phyloP scores from a whole-genome alignment of 2,113 vertebrate species.

The Podocnemis expansa region DNA sequence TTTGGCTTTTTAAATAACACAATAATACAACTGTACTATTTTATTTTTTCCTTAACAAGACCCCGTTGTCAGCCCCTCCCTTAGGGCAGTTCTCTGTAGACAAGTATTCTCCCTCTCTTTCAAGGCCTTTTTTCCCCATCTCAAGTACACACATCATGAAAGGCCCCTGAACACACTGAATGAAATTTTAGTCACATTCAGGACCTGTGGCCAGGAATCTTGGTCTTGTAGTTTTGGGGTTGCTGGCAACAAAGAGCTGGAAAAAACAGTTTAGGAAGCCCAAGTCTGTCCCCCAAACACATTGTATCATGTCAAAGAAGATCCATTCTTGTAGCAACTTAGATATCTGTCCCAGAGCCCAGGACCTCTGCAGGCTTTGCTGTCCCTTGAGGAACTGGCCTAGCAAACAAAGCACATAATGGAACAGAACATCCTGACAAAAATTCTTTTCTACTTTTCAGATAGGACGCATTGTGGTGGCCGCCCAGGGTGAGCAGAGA shows the following conservation, averaged over 20 bases:
- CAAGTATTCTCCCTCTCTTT: not conserved
- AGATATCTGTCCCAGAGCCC: not conserved
- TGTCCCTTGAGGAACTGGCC: not conserved
- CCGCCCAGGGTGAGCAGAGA: not conserved
- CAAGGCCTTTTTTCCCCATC: not conserved
- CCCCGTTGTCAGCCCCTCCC: not conserved
- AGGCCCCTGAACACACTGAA: not conserved
- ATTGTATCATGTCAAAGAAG: not conserved
- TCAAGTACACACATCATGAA: not conserved
- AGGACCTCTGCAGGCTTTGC: not conserved
- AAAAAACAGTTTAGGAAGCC: not conserved
- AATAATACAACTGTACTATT: no score
- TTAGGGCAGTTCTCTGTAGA: not conserved
- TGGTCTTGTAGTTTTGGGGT: not conserved
- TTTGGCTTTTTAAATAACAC: no score
- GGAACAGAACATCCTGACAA: slow-evolving; percentile 9
- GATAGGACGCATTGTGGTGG: slow-evolving; percentile 16
- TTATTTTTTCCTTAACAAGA: not conserved
- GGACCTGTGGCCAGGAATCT: not conserved
- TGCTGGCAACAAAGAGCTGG: not conserved
- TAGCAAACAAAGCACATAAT: not conserved
- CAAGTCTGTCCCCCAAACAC: not conserved
- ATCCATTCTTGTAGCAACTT: not conserved
- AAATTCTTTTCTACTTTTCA: slow-evolving; percentile 39
- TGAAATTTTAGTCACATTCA: not conserved